Base-by-base conservation (phyloP, 1,140 invertebrate species). In the Nephotettix cincticeps region DNA sequence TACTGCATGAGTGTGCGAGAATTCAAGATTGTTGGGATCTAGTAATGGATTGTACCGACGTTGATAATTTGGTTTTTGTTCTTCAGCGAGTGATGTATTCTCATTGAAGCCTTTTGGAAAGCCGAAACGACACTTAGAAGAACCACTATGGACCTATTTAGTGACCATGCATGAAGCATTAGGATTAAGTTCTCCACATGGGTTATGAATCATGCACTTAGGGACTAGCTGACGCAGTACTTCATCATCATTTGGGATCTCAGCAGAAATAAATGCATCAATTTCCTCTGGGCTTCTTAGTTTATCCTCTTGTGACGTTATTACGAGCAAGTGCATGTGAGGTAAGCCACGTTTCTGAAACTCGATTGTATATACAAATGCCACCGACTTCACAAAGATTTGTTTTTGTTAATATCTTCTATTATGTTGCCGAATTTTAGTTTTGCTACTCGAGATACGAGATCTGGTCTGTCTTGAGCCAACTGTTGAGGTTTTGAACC, bases 261-360 rank as follows among this genome's bases (percentile, higher is more conserved):
- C 47, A 9, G 47, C 47, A 54, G n/a, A 54, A n/a, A 54, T 25
- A n/a, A 54, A n/a, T 6, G 4, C 19, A 54, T 54, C 47, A 6
- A 54, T 54, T 4, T 54, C 47, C 6, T n/a, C 23, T 54, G 47
- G 6, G 23, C 4, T 4, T 19, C 17, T 25, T 9, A 54, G 17
- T n/a, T 25, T 54, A 25, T 54, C 47, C 17, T 54, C 23, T 6
- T 54, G 3, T 54, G 17, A n/a, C 47, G 19, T 3, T 19, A 25
- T 54, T n/a, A 54, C 3, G 6, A 54, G 23, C 6, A 54, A 19
- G n/a, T 54, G 47, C 47, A 54, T 6, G 19, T 54, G 47, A 54
- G 47, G 47, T 3, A 54, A n/a, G 4, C 47, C 47, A 19, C 47
- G 47, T 54, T 54, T 54, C 47, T 54, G 47, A 54, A 54, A 54